Percentiles rank a stretch among this genome's conserved stretches.
Evolutionary conservation across 2,797 vertebrate genomes (phyloP).

Genomic region (Neosilurus hyrtlii): DNA sequence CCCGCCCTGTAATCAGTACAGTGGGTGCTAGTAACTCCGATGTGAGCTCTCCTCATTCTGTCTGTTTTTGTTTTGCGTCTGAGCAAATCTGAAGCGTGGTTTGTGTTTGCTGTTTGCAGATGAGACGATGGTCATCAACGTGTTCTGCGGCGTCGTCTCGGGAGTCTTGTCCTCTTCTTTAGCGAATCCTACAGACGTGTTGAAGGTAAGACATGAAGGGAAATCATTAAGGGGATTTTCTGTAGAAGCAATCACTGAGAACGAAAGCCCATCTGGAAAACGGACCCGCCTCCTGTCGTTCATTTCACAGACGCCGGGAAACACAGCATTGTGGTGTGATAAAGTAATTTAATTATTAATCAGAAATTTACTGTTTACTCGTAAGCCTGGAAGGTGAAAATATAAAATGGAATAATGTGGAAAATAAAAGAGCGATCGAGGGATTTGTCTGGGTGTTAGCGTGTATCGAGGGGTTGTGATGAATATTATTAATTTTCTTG

Average conservation of each 20-base stretch:
- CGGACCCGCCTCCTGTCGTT: neutral
- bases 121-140: constrained; percentile 92
- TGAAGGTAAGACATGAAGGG: constrained; percentile 77
- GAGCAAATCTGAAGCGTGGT: neutral
- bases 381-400: neutral
- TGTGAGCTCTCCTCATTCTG: neutral
- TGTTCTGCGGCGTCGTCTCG: constrained; percentile 91
- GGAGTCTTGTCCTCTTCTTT: constrained; percentile 91
- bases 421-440: neutral
- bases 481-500: neutral
- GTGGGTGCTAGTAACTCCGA: neutral
- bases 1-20: neutral
- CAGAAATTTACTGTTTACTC: too few species aligned
- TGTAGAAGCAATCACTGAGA: neutral
- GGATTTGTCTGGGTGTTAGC: neutral
- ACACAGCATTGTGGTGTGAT: too few species aligned
- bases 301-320: neutral
- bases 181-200: constrained; percentile 92
- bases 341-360: too few species aligned
- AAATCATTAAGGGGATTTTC: neutral
- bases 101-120: constrained; percentile 72
- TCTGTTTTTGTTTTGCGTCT: constrained; percentile 2
- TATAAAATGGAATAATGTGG: neutral
- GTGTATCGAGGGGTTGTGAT: neutral
- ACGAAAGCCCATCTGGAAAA: too few species aligned